A percentile compares a stretch with the other conserved stretches of the same genome.
Evolutionary conservation across 2,888 invertebrate genomes (phyloP).

Genomic region (Toxonevra muliebris): DNA sequence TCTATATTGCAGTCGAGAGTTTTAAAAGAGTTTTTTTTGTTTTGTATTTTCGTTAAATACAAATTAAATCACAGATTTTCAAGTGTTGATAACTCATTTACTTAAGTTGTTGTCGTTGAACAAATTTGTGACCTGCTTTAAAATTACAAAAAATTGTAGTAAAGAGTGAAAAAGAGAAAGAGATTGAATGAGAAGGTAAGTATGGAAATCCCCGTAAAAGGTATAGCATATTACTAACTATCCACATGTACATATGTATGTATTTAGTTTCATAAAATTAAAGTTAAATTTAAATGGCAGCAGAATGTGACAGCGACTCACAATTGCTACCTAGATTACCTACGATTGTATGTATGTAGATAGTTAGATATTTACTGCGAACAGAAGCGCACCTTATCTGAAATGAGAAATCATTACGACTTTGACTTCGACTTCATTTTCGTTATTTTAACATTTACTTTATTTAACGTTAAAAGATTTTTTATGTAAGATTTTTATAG

Average conservation of each 20-base stretch:
- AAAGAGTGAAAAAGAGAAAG: background rate
- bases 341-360: background rate
- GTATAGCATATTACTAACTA: no score
- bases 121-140: slow-evolving; percentile 8
- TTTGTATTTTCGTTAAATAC: slow-evolving; percentile 20
- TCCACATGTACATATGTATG: background rate
- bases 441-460: background rate
- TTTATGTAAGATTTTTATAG: no score
- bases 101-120: background rate
- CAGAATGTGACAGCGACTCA: background rate
- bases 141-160: background rate
- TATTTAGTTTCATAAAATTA: background rate
- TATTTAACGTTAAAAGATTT: background rate
- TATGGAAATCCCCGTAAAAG: no score
- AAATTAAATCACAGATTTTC: slow-evolving; percentile 32
- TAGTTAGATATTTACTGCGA: slow-evolving; percentile 12
- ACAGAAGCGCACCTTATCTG: slow-evolving; percentile 43
- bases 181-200: background rate
- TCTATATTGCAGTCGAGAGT: no score
- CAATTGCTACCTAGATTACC: no score
- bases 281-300: slow-evolving; percentile 5
- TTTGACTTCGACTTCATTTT: background rate
- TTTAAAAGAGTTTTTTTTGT: no score
- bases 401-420: slow-evolving; percentile 43
- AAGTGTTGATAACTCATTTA: slow-evolving; percentile 22